phyloP scores from a whole-genome alignment of 2,797 vertebrate genomes.

The Synaphobranchus kaupii region DNA sequence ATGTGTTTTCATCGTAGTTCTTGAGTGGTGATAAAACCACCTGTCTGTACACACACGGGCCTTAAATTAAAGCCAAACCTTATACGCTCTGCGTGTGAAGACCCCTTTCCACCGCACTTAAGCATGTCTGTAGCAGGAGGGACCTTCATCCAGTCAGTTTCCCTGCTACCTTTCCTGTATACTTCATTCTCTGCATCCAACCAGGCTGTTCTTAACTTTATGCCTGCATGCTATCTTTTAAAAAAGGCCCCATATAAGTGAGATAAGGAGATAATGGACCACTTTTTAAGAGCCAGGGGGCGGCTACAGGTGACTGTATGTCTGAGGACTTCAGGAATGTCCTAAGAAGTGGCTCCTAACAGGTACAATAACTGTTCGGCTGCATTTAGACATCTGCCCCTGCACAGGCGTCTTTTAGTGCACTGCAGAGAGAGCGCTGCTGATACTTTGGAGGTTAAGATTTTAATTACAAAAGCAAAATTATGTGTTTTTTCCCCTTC shows the following conservation, averaged over 20 bases:
- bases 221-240: neutral
- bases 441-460: too few relatives aligned
- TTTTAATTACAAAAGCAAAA: too few relatives aligned
- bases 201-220: neutral
- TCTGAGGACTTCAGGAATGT: conserved; percentile 37
- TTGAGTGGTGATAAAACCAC: neutral
- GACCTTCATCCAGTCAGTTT: neutral
- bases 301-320: conserved; percentile 29
- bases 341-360: conserved; percentile 6
- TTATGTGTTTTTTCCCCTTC: neutral
- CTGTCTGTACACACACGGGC: too few relatives aligned
- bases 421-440: neutral
- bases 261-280: conserved; percentile 3
- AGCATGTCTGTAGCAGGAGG: neutral
- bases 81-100: neutral
- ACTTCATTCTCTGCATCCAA: neutral
- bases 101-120: neutral
- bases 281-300: neutral
- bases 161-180: neutral
- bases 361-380: conserved; percentile 37
- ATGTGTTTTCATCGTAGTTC: neutral
- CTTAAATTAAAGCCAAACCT: conserved; percentile 12
- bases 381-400: conserved; percentile 42
- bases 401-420: neutral
- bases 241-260: conserved; percentile 5